phyloP scores from a whole-genome alignment of 2,888 invertebrate species.

The Apotomis capreana region DNA sequence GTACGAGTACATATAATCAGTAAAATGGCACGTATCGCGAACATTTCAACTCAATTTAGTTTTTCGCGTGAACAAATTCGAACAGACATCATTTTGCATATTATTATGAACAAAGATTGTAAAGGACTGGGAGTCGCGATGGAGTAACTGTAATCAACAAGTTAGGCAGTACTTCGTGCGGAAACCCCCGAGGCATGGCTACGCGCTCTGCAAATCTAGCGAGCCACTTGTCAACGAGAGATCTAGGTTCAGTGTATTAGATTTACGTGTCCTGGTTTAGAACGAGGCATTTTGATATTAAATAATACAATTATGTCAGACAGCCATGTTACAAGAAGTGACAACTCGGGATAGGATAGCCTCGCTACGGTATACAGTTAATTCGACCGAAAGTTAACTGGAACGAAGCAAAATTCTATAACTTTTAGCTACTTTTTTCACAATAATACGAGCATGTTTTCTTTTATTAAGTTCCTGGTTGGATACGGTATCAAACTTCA shows the following conservation, averaged over 20 bases:
- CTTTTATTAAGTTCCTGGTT: no score
- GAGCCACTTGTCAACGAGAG: slow-evolving; percentile 18
- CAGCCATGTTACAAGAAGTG: not conserved
- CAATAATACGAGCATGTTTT: no score
- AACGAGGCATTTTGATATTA: not conserved
- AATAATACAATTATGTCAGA: not conserved
- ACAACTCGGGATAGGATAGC: no score
- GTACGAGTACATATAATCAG: slow-evolving; percentile 19
- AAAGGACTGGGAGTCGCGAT: slow-evolving; percentile 15
- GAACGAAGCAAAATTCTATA: no score
- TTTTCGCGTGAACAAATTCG: slow-evolving; percentile 38
- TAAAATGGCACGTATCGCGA: slow-evolving; percentile 33
- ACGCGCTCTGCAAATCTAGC: slow-evolving; percentile 13
- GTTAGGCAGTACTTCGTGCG: slow-evolving; percentile 35
- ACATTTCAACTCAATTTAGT: slow-evolving; percentile 38
- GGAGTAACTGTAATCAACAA: slow-evolving; percentile 28
- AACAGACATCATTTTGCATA: slow-evolving; percentile 37
- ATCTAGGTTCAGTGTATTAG: not conserved
- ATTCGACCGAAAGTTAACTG: not conserved
- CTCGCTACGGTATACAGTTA: no score
- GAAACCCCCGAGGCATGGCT: slow-evolving; percentile 29
- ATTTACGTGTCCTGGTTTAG: slow-evolving; percentile 10
- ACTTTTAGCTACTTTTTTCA: no score
- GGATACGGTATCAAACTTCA: no score
- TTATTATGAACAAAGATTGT: slow-evolving; percentile 25